Evolutionary conservation across 2,888 invertebrate genomes (phyloP), one percentile per base, ranked within the genome.

Genomic region (Ophion ellenae): DNA sequence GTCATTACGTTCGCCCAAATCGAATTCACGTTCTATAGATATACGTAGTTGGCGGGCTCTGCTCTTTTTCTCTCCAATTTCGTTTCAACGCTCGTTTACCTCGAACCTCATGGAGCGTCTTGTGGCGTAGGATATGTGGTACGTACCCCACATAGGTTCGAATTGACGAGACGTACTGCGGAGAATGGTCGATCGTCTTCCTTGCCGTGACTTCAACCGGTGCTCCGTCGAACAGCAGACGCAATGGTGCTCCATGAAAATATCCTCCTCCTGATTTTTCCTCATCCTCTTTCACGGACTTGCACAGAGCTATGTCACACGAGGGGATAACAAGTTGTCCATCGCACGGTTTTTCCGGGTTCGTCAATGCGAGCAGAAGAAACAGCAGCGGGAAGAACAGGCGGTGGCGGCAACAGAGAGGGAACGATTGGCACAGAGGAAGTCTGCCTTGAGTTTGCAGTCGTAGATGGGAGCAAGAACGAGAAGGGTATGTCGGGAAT

Each of bases 241-340:
- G 78, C 61, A 69, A 59, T 59, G 73, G 24, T 69, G 69, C 69
- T 86, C 81, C 59, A 70, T 66, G 59, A 73, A 71, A 83, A 86
- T 81, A 76, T 83, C 73, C 75, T 61, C 28, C 70, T 66, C 64
- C 17, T 57, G 20, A 28, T 81, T 11, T 14, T n/a, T 75, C 75
- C 74, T 47, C 11, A 9, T 17, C n/a, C 10, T 5, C 24, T 66
- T 14, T 64, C 20, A 40, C 64, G 40, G 3, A 24, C 20, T 17
- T 80, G 61, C 61, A 24, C 70, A 77, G 45, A 82, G 74, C 66
- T 61, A 53, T 76, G 79, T 61, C 86, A 81, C 85, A 70, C 82
- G 87, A 66, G 87, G 64, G 90, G 90, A 90, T 89, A 90, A 89
- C 88, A 88, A 87, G 89, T 88, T 90, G 86, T 75, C 88, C 83